Conservation (phyloP, 1,140 invertebrate genomes). For the Pygmarrhopalites habei region DNA sequence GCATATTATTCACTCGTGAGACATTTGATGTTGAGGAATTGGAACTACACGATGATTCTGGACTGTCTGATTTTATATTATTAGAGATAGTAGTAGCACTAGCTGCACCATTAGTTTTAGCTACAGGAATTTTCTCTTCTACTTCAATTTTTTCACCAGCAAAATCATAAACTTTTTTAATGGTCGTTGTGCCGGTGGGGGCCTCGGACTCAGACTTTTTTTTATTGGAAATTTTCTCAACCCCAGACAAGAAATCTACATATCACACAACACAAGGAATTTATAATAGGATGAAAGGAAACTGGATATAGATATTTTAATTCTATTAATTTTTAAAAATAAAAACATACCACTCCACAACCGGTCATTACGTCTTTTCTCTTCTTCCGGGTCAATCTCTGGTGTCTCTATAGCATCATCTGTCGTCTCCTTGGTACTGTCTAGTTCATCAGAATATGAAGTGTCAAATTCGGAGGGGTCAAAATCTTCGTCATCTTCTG, state of each 20-base stretch:
- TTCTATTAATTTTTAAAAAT: too few relatives aligned
- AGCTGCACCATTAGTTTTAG: slow-evolving; percentile 7
- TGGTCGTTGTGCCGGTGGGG: neutral
- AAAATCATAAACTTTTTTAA: slow-evolving; percentile 24
- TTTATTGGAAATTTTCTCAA: slow-evolving; percentile 3
- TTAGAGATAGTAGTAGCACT: too few relatives aligned
- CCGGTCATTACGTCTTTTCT: slow-evolving; percentile 14
- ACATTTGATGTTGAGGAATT: too few relatives aligned
- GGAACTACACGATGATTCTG: too few relatives aligned
- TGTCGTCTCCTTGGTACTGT: too few relatives aligned
- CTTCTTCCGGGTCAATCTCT: slow-evolving; percentile 9
- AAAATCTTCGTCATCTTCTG: neutral
- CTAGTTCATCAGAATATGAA: too few relatives aligned
- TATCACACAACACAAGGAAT: neutral
- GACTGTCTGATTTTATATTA: neutral
- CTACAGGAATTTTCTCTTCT: neutral
- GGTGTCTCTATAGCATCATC: neutral
- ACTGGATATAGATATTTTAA: too few relatives aligned
- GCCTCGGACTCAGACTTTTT: neutral
- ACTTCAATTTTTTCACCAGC: slow-evolving; percentile 21
- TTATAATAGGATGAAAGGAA: neutral
- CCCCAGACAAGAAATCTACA: slow-evolving; percentile 18
- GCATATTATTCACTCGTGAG: neutral
- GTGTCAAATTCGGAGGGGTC: too few relatives aligned
- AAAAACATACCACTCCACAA: slow-evolving; percentile 12